A percentile compares a stretch with the other conserved stretches of the same genome.
These are phyloP conservation scores for Martes martes DNA, from an alignment of 2,113 vertebrate genomes.

Conservation along the genomic window DNA sequence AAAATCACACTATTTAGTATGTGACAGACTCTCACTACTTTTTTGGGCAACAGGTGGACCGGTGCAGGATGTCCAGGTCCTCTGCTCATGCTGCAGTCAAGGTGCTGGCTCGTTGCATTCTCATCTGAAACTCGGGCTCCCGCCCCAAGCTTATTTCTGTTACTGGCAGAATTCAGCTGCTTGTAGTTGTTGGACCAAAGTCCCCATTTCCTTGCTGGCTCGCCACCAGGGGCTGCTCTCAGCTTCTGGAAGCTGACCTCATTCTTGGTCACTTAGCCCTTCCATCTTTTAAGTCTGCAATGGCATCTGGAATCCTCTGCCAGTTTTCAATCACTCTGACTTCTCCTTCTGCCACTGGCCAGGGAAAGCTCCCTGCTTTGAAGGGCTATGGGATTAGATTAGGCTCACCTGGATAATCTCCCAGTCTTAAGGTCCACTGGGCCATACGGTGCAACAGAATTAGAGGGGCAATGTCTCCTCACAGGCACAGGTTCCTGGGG, in stretches of 20 bases:
- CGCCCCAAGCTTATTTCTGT: not conserved
- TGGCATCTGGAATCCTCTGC: not conserved
- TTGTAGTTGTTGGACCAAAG: too few species aligned
- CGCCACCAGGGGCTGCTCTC: not conserved
- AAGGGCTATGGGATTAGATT: not conserved
- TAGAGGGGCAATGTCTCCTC: not conserved
- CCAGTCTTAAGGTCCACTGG: not conserved
- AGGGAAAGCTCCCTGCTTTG: not conserved
- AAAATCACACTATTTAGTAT: not conserved
- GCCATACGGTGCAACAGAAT: not conserved
- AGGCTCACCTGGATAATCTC: not conserved
- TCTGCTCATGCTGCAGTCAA: not conserved
- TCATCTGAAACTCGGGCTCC: not conserved
- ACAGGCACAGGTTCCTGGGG: not conserved
- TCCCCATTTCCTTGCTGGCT: not conserved
- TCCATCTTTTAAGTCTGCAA: not conserved
- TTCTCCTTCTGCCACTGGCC: not conserved
- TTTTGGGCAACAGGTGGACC: not conserved
- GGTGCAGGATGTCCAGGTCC: not conserved
- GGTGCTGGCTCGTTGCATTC: not conserved
- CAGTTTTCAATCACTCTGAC: not conserved
- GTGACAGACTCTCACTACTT: not conserved
- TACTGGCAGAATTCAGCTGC: not conserved
- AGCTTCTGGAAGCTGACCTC: not conserved
- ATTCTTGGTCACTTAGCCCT: not conserved